Conservation (phyloP, 2,888 invertebrate genomes). For the Synanthedon andrenaeformis region DNA sequence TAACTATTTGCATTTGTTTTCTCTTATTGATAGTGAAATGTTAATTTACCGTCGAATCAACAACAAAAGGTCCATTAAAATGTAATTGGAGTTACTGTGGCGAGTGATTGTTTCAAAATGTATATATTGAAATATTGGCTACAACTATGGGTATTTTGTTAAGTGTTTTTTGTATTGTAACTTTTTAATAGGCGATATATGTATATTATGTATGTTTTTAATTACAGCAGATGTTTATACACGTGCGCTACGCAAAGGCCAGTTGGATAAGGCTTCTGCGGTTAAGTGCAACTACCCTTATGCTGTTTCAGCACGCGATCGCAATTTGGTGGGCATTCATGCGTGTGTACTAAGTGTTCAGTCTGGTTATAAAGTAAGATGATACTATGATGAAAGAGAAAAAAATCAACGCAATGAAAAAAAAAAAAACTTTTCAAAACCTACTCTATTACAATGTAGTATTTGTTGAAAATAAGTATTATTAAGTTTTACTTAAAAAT, state of each 20-base stretch:
- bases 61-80: background rate
- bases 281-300: slow-evolving; percentile 31
- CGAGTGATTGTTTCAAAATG: background rate
- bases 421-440: no score
- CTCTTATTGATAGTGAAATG: no score
- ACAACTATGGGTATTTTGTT: background rate
- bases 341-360: background rate
- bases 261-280: slow-evolving; percentile 39
- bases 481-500: no score
- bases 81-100: background rate
- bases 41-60: background rate
- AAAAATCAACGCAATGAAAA: no score
- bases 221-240: slow-evolving; percentile 5
- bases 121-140: background rate
- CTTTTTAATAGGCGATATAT: background rate
- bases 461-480: no score
- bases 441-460: no score
- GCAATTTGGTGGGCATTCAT: slow-evolving; percentile 19
- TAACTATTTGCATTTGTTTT: no score
- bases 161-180: background rate
- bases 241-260: slow-evolving; percentile 3
- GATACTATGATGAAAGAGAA: no score
- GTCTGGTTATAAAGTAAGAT: no score
- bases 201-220: background rate
- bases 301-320: slow-evolving; percentile 52